Evolutionary conservation across 2,113 vertebrate genomes (phyloP).

Genomic region (Axis porcinus): DNA sequence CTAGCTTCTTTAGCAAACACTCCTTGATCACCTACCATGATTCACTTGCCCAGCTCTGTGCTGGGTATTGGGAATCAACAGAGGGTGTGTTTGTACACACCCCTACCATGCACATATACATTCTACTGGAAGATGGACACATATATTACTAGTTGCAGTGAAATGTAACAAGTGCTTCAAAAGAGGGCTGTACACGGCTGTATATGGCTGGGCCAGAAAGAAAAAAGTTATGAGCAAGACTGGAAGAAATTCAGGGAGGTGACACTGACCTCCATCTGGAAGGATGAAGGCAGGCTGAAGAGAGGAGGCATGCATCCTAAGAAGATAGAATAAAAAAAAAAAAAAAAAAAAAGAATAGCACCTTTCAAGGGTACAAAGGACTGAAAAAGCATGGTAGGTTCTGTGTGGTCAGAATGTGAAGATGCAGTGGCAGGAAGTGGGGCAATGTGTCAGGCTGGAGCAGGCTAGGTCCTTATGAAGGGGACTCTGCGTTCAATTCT

Average conservation of each 20-base stretch:
- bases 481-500: not conserved
- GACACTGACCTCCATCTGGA: not conserved
- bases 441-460: not conserved
- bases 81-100: not conserved
- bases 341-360: too few species aligned
- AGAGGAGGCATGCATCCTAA: not conserved
- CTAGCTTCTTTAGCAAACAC: not conserved
- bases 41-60: not conserved
- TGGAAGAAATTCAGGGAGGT: not conserved
- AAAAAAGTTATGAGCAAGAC: not conserved
- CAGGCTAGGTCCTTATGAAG: not conserved
- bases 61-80: not conserved
- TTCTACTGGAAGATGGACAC: not conserved
- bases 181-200: not conserved
- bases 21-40: not conserved
- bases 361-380: fast-evolving
- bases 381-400: not conserved
- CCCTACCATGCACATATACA: not conserved
- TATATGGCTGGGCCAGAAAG: not conserved
- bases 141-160: not conserved
- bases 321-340: not conserved
- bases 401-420: not conserved
- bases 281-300: not conserved
- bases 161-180: not conserved
- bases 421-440: not conserved